phyloP scores from a whole-genome alignment of 2,888 invertebrate genomes.

The Nasonia oneida region DNA sequence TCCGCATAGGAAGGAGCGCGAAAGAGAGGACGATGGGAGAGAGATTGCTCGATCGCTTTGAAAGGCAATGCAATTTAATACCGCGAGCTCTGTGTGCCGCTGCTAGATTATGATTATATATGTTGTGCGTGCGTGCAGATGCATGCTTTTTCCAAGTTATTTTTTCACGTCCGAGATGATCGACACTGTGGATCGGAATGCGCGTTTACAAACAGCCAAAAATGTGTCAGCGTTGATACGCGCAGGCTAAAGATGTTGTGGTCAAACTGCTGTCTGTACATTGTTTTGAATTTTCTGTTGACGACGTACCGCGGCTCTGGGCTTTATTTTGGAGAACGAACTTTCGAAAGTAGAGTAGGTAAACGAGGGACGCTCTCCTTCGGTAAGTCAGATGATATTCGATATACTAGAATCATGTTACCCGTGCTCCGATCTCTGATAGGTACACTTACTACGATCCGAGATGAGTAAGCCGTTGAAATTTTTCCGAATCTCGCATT shows the following conservation, averaged over 20 bases:
- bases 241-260: background rate
- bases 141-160: constrained; percentile 1
- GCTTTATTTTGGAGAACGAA: background rate
- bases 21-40: background rate
- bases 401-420: background rate
- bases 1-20: constrained; percentile 58
- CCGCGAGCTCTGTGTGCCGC: constrained; percentile 8
- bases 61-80: constrained; percentile 62
- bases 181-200: background rate
- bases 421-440: background rate
- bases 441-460: background rate
- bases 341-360: background rate
- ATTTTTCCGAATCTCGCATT: background rate
- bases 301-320: too few species aligned
- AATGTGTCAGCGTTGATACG: background rate
- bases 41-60: constrained; percentile 51
- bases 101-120: background rate
- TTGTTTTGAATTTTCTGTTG: background rate
- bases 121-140: constrained; percentile 8
- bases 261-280: too few species aligned
- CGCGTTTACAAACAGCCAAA: background rate
- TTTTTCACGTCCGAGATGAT: background rate
- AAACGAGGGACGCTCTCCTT: background rate
- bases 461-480: background rate
- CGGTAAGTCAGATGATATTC: background rate